Percentiles rank a stretch among this genome's conserved stretches.
Conservation (phyloP, 2,888 invertebrate genomes). For the Drosophila neutralis region DNA sequence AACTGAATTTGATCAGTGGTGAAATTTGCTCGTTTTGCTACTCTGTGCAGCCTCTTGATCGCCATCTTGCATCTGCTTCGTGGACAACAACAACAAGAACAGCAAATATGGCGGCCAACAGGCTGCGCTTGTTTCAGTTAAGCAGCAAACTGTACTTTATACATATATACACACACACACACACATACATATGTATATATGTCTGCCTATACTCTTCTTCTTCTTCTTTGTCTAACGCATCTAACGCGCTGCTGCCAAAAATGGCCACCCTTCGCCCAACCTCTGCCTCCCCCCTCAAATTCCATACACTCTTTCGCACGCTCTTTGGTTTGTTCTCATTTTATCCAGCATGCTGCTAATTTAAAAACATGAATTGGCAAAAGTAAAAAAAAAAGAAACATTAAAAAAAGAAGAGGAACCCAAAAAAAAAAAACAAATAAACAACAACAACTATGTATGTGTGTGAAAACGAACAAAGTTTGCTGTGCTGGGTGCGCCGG, state of each 20-base stretch:
- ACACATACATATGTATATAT: neutral
- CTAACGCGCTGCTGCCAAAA: conserved; percentile 14
- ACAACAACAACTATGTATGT: conserved; percentile 19
- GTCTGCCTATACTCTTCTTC: conserved; percentile 5
- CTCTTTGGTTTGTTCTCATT: conserved; percentile 37
- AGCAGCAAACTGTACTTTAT: conserved; percentile 47
- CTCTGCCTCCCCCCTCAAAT: neutral
- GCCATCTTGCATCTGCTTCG: conserved; percentile 36
- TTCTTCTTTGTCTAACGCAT: conserved; percentile 21
- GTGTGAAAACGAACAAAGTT: conserved; percentile 54
- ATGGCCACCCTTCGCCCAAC: conserved; percentile 37
- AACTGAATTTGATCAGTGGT: conserved; percentile 2
- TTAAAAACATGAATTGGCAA: conserved; percentile 73
- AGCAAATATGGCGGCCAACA: conserved; percentile 35
- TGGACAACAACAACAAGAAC: conserved; percentile 4
- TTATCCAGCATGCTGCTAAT: conserved; percentile 63
- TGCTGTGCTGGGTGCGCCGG: conserved; percentile 61
- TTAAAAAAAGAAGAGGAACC: conserved; percentile 31
- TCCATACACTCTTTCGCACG: conserved; percentile 8
- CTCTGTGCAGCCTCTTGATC: conserved; percentile 36
- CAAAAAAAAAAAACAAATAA: conserved; percentile 18
- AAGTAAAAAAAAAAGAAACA: conserved; percentile 26
- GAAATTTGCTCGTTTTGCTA: neutral
- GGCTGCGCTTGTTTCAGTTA: conserved; percentile 23
- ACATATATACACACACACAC: neutral